These are phyloP conservation scores for Ophion obscuratus DNA, from an alignment of 2,888 invertebrate genomes.

Conservation along the genomic window DNA sequence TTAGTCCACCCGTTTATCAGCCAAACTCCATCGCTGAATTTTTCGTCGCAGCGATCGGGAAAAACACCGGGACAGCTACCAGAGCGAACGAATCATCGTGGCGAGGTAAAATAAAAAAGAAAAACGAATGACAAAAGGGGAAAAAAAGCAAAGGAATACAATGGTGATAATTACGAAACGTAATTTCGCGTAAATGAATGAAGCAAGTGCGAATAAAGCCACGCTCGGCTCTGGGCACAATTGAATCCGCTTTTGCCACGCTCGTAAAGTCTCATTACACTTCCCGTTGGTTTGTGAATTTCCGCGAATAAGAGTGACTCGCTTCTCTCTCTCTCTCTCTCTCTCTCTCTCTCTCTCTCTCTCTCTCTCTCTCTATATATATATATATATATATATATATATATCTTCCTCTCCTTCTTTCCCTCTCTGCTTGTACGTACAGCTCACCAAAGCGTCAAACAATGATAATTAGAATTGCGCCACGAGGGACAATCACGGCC, in stretches of 20 bases:
- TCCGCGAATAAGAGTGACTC: constrained; percentile 60
- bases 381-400: no score
- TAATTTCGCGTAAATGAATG: constrained; percentile 59
- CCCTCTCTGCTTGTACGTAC: constrained; percentile 43
- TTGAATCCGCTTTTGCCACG: constrained; percentile 55
- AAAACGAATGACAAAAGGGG: neutral
- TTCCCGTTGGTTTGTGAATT: constrained; percentile 62
- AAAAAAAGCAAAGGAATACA: neutral
- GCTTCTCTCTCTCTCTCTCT: constrained; percentile 13
- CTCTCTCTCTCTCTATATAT: neutral
- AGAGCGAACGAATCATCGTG: constrained; percentile 14
- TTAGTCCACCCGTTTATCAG: neutral
- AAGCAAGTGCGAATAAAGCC: constrained; percentile 55
- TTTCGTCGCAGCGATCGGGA: neutral
- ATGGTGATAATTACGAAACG: constrained; percentile 27
- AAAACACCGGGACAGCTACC: neutral
- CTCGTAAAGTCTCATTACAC: constrained; percentile 68
- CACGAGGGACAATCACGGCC: constrained; percentile 80
- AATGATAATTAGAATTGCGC: constrained; percentile 81
- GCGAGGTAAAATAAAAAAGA: neutral
- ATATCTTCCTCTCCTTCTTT: neutral
- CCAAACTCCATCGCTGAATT: neutral
- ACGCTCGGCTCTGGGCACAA: constrained; percentile 31
- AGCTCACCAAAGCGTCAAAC: constrained; percentile 73
- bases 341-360: constrained; percentile 12